A percentile compares a stretch with the other conserved stretches of the same genome.
Evolutionary conservation across 2,113 vertebrate genomes (phyloP).

Genomic region (Microtus oregoni): DNA sequence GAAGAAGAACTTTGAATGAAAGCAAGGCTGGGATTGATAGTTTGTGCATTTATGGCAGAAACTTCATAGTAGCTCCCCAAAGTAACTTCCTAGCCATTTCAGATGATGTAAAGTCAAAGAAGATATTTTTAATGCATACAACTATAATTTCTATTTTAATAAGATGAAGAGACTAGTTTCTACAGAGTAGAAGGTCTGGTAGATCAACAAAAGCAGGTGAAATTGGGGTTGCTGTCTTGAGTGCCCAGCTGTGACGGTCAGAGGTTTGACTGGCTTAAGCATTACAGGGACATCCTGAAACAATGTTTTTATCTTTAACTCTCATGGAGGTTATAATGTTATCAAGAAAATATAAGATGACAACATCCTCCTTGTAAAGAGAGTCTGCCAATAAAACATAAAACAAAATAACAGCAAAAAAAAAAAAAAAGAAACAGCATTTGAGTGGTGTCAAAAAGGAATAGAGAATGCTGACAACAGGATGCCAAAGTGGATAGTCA

Average conservation of each 20-base stretch:
- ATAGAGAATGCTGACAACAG: not conserved
- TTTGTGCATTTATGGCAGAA: conserved; percentile 23
- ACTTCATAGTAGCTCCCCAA: not conserved
- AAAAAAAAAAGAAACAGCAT: not conserved
- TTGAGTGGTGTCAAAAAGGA: not conserved
- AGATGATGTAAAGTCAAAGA: not conserved
- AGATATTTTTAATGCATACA: not conserved
- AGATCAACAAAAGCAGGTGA: not conserved
- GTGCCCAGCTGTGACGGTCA: not conserved
- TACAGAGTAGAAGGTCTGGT: not conserved
- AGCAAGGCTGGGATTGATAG: not conserved
- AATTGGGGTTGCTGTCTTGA: not conserved
- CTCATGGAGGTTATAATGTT: not conserved
- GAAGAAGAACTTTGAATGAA: not conserved
- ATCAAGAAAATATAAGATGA: not conserved
- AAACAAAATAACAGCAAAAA: not conserved
- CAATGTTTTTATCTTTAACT: not conserved
- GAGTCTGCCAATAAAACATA: not conserved
- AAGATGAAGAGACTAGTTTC: not conserved
- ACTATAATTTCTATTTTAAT: not conserved
- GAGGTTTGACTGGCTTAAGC: not conserved
- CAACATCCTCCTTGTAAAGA: not conserved
- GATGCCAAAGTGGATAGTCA: not conserved
- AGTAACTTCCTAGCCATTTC: conserved; percentile 16
- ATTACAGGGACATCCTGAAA: not conserved